Evolutionary conservation across 2,113 vertebrate genomes (phyloP), one percentile per base, ranked within the genome.

Genomic region (Orycteropus afer): DNA sequence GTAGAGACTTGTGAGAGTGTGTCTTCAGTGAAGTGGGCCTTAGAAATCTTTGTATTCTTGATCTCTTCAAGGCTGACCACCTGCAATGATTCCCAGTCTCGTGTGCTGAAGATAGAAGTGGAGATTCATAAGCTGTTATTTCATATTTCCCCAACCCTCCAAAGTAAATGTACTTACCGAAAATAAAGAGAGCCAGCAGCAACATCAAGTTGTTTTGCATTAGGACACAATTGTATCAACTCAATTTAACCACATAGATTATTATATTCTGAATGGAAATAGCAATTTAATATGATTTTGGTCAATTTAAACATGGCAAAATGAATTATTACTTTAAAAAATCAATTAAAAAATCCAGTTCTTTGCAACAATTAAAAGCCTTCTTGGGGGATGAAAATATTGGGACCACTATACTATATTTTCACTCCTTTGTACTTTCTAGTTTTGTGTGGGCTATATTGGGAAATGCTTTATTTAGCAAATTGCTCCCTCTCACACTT

Each of bases 401-500:
- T 61, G 79, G 34, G 4, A 13, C 10, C 5, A 7, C 2, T 15
- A 13, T 27, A 17, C 14, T 71, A 0, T 40, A 18, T 63, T 73
- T 78, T 78, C 3, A 3, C 11, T 67, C 63, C 47, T 93, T 42
- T 87, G 47, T 63, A 32, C 51, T 91, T 80, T 76, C 45, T 22
- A 45, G 4, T 65, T 71, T 61, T 69, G 18, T 67, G 42, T 17
- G 51, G 84, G 45, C 49, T 69, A 42, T 29, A 25, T 53, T 71
- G 71, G 53, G 74, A 74, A 65, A 63, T 40, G 27, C 49, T 89
- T 95, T 89, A 47, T 51, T 76, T 90, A 83, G 34, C 45, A 80
- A 34, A n/a, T 47, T 37, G 55, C 89, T 93, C 90, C 81, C 65
- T 90, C 86, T 81, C 4, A 2, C 53, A 12, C 73, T 57, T 47